phyloP scores from a whole-genome alignment of 2,797 vertebrate species.

The Emys orbicularis region DNA sequence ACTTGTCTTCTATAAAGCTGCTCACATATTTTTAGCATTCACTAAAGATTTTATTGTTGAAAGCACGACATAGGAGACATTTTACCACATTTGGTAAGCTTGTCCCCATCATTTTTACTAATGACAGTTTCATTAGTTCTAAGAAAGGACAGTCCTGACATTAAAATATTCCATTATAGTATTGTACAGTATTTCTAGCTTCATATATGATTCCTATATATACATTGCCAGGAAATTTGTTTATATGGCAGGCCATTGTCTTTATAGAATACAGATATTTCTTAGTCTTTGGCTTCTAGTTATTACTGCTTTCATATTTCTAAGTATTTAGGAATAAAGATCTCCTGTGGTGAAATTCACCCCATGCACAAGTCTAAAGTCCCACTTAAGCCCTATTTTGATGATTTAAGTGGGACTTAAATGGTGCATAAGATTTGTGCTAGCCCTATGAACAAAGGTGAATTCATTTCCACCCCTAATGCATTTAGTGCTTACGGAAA shows the following conservation, averaged over 20 bases:
- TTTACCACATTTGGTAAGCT: slow-evolving; percentile 33
- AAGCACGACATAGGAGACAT: slow-evolving; percentile 14
- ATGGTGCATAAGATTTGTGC: not conserved
- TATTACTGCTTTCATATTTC: slow-evolving; percentile 8
- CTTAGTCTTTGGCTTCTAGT: slow-evolving; percentile 3
- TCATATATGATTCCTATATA: not conserved
- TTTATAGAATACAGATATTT: slow-evolving; percentile 32
- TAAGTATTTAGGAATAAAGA: not conserved
- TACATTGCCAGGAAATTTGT: not conserved
- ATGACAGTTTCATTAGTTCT: slow-evolving; percentile 37
- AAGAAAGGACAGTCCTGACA: slow-evolving; percentile 2
- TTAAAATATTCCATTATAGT: not conserved
- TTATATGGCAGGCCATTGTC: not conserved
- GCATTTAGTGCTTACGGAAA: rapidly evolving
- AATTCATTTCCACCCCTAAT: not conserved
- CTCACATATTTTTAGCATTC: slow-evolving; percentile 22
- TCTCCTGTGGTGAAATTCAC: not conserved
- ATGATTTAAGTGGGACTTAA: not conserved
- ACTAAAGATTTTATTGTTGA: slow-evolving; percentile 9
- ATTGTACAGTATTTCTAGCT: not conserved
- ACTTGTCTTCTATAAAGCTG: not conserved
- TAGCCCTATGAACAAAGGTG: not conserved
- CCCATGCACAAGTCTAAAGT: not conserved
- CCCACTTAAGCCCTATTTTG: not conserved
- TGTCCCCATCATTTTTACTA: slow-evolving; percentile 17